Conservation (phyloP, 2,113 vertebrate genomes). For the Parotia lawesii region DNA sequence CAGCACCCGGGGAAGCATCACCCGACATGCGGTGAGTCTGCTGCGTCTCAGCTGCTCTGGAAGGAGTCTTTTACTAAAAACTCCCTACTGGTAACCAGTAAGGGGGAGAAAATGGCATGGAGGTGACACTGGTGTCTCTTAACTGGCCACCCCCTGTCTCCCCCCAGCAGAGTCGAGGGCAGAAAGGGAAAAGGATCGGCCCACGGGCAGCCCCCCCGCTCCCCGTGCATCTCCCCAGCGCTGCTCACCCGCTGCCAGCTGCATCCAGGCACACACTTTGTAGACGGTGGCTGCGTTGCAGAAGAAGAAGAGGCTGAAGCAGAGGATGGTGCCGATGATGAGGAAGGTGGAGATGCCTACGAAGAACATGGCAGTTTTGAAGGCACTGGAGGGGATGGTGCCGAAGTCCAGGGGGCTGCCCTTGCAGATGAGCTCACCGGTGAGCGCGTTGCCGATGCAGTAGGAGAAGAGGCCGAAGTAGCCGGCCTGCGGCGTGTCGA, state of each 20-base stretch:
- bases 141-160: neutral
- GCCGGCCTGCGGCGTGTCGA: conserved; percentile 92
- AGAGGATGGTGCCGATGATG: conserved; percentile 90
- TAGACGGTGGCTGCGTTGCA: conserved; percentile 95
- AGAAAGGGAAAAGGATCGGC: neutral
- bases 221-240: accelerated
- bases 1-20: neutral
- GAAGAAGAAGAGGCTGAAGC: conserved; percentile 96
- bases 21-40: accelerated
- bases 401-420: conserved; percentile 92
- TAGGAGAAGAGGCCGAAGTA: conserved; percentile 98
- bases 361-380: conserved; percentile 98
- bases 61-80: neutral
- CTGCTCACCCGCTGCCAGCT: conserved; percentile 90
- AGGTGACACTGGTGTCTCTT: neutral
- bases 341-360: conserved; percentile 92
- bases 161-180: accelerated
- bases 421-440: conserved; percentile 93
- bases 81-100: neutral
- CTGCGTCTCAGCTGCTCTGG: neutral
- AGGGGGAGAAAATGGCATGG: accelerated
- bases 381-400: conserved; percentile 94
- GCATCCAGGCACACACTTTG: conserved; percentile 98
- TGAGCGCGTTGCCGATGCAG: conserved; percentile 94
- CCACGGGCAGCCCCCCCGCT: neutral